Base-by-base conservation (phyloP, 2,797 vertebrate species). In the Syngnathus acus region DNA sequence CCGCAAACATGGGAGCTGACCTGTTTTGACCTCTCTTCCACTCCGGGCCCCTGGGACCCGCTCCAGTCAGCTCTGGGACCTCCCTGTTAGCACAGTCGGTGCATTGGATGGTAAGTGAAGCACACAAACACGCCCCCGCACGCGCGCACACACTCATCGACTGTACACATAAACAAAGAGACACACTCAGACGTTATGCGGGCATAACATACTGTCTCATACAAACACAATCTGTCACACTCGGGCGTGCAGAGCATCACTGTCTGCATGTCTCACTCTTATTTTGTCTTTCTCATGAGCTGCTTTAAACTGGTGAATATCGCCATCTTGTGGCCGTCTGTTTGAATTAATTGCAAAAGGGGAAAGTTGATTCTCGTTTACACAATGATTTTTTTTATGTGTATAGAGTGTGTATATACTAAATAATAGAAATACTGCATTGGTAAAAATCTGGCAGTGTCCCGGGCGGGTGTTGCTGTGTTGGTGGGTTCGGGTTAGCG, bases 281-380 rank as follows among this genome's bases (percentile, higher is more conserved):
- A 68, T 51, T 38, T 65, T 72, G 68, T 64, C 61, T 71, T 81
- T 73, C 70, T 61, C 75, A 72, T 66, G 69, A 70, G 17, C 48
- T 64, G 70, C 71, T 61, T 84, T 89, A 89, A 85, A 89, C 88
- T 91, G 86, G 90, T 91, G 82, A 88, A 91, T 89, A 90, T 87
- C 91, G 84, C 91, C 92, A 92, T 92, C 92, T 92, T 90, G 92
- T 93, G 91, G 91, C 86, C 86, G 76, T 14, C 65, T 5, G 63
- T 45, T 26, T 45, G 23, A 43, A 45, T 9, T 11, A 16, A 21
- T 45, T 62, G 60, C 11, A 62, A 21, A 32, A 23, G 6, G 14
- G 59, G 39, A n/a, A 21, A 21, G 39, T 3, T 4, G 6, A 7
- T 6, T 43, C n/a, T 62, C 43, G 14, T 45, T 43, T 3, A 43